A percentile compares a stretch with the other conserved stretches of the same genome.
Evolutionary conservation across 2,888 invertebrate genomes (phyloP).

Genomic region (Drosophila subsilvestris): DNA sequence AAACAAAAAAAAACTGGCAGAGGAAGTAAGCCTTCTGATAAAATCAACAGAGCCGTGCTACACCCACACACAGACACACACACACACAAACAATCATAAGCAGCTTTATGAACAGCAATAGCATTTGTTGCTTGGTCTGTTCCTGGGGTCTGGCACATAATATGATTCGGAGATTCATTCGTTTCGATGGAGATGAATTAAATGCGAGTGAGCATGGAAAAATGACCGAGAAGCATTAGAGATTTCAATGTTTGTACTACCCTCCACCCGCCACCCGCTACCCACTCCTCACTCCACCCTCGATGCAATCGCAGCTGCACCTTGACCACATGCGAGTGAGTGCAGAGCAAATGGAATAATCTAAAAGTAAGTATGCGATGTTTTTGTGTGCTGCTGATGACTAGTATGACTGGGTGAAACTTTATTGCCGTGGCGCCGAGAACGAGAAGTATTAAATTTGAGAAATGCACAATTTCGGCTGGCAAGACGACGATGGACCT

Average conservation of each 20-base stretch:
- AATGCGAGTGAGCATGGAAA: slow-evolving; percentile 43
- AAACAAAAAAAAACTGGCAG: neutral
- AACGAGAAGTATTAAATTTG: slow-evolving; percentile 48
- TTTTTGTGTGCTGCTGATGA: slow-evolving; percentile 29
- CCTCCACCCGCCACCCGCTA: neutral
- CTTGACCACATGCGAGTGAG: slow-evolving; percentile 14
- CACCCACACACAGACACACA: neutral
- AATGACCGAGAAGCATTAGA: slow-evolving; percentile 37
- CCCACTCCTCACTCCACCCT: slow-evolving; percentile 3
- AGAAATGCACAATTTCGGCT: slow-evolving; percentile 59
- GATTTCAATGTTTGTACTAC: slow-evolving; percentile 11
- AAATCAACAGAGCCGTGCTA: neutral
- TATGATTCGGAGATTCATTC: slow-evolving; percentile 46
- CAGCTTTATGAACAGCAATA: slow-evolving; percentile 39
- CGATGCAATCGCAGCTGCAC: slow-evolving; percentile 36
- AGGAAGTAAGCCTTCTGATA: slow-evolving; percentile 9
- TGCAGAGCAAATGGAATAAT: slow-evolving; percentile 16
- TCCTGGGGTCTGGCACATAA: slow-evolving; percentile 10
- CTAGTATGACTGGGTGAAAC: slow-evolving; percentile 46
- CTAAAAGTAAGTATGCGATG: slow-evolving; percentile 28
- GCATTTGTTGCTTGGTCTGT: slow-evolving; percentile 22
- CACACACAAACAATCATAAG: slow-evolving; percentile 32
- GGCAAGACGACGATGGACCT: slow-evolving; percentile 28
- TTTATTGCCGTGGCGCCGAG: slow-evolving; percentile 27
- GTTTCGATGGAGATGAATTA: slow-evolving; percentile 50